Conservation (phyloP, 2,113 vertebrate species). For the Phrynocephalus versicolor region DNA sequence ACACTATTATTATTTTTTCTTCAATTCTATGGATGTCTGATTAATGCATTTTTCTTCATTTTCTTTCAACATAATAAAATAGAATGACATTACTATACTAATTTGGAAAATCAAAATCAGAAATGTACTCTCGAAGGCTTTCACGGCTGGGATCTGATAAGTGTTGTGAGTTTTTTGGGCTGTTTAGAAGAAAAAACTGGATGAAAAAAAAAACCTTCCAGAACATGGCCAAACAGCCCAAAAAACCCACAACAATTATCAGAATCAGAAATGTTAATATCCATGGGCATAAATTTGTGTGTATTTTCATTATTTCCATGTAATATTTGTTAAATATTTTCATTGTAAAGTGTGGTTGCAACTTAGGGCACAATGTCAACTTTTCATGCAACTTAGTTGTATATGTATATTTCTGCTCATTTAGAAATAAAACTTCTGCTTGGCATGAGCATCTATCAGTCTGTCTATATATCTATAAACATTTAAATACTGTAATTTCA, state of each 20-base stretch:
- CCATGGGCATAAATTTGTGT: background rate
- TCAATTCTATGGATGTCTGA: background rate
- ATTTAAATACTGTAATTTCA: constrained; percentile 19
- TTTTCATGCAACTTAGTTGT: background rate
- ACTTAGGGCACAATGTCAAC: background rate
- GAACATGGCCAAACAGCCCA: too few relatives aligned
- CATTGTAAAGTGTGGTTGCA: constrained; percentile 17
- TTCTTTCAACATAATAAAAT: constrained; percentile 7
- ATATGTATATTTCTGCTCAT: constrained; percentile 10
- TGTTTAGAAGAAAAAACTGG: too few relatives aligned
- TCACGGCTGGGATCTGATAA: too few relatives aligned
- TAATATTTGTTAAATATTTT: background rate
- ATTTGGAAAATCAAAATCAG: background rate
- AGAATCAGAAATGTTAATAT: background rate
- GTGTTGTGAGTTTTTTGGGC: too few relatives aligned
- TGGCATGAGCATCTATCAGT: constrained; percentile 1
- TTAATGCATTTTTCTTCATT: background rate
- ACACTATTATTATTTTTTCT: too few relatives aligned
- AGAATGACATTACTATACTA: background rate
- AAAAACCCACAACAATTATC: too few relatives aligned
- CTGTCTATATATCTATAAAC: background rate
- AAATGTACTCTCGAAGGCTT: too few relatives aligned
- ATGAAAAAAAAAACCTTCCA: too few relatives aligned
- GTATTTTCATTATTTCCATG: background rate
- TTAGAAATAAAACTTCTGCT: background rate